A percentile compares a stretch with the other conserved stretches of the same genome.
Evolutionary conservation across 2,113 vertebrate species (phyloP).

Genomic region (Edolisoma coerulescens): DNA sequence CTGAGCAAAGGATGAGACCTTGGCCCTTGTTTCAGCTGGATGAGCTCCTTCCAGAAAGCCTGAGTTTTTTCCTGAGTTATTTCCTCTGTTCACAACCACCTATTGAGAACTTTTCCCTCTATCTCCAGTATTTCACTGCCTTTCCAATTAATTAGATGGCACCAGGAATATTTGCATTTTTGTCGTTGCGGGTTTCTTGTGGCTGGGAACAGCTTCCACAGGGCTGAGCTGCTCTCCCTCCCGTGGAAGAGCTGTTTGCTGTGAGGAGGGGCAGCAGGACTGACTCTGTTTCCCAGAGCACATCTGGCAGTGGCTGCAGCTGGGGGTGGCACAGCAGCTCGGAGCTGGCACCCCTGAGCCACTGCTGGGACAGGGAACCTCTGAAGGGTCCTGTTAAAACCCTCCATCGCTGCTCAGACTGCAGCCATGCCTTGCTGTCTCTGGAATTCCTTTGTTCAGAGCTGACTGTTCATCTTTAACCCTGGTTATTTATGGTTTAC

Average conservation of each 20-base stretch:
- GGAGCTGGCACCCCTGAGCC: not conserved
- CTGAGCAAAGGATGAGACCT: not conserved
- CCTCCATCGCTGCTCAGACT: not conserved
- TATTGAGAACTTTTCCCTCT: accelerated
- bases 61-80: not conserved
- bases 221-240: not conserved
- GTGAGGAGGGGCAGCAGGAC: not conserved
- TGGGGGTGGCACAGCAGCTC: not conserved
- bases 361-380: not conserved
- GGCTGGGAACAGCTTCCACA: not conserved
- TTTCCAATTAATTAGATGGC: not conserved
- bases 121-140: not conserved
- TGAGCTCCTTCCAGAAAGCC: not conserved
- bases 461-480: constrained; percentile 46
- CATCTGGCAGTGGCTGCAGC: not conserved
- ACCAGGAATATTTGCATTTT: not conserved
- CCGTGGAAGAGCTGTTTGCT: not conserved
- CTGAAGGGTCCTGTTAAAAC: not conserved
- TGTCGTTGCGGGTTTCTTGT: not conserved
- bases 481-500: constrained; percentile 51
- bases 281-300: not conserved
- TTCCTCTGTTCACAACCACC: not conserved
- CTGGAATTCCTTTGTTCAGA: constrained; percentile 49
- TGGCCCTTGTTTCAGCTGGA: not conserved
- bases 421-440: not conserved